phyloP scores from a whole-genome alignment of 2,888 invertebrate species.

The Agonopterix arenella region DNA sequence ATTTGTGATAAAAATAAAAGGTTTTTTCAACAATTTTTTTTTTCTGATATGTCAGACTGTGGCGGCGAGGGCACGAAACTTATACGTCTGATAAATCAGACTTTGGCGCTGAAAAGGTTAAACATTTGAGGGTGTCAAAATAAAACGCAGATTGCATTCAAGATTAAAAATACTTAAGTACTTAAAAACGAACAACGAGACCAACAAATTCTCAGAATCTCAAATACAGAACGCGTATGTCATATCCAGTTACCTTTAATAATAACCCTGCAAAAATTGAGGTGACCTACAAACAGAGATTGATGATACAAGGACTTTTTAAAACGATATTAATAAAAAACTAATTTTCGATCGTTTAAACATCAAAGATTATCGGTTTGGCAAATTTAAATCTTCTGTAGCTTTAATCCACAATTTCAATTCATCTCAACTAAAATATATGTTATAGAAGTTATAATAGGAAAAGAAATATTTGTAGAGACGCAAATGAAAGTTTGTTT shows the following conservation, averaged over 20 bases:
- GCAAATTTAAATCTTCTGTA: background rate
- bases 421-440: background rate
- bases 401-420: background rate
- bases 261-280: slow-evolving; percentile 35
- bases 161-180: no score
- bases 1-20: no score
- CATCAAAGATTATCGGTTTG: slow-evolving; percentile 4
- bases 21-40: no score
- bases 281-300: slow-evolving; percentile 43
- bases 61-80: no score
- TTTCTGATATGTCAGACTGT: no score
- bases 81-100: no score
- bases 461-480: slow-evolving; percentile 5
- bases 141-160: no score
- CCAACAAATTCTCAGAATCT: slow-evolving; percentile 29
- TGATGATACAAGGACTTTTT: slow-evolving; percentile 19
- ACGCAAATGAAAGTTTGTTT: slow-evolving; percentile 20
- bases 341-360: slow-evolving; percentile 6
- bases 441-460: background rate
- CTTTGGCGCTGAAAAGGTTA: no score
- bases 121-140: no score
- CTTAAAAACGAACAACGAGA: no score
- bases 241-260: slow-evolving; percentile 43
- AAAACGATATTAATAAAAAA: slow-evolving; percentile 9
- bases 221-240: slow-evolving; percentile 25